A percentile compares a stretch with the other conserved stretches of the same genome.
Conservation (phyloP, 2,888 invertebrate genomes). For the Atethmia centrago region DNA sequence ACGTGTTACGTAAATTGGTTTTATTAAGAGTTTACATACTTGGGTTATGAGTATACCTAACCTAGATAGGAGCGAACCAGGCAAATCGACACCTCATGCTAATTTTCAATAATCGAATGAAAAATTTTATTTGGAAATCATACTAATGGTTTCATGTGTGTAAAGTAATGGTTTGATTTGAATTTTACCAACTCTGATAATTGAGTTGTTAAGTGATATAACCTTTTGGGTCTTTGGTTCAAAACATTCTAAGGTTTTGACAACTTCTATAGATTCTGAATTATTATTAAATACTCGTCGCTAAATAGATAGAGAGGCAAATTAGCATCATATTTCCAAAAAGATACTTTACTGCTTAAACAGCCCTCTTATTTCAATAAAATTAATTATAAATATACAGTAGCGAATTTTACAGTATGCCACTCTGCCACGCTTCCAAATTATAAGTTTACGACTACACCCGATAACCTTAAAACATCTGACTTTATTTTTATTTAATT, state of each 20-base stretch:
- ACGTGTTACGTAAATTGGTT: conserved; percentile 67
- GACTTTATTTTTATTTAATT: conserved; percentile 61
- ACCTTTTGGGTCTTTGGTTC: conserved; percentile 29
- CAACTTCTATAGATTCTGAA: not conserved
- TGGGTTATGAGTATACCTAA: conserved; percentile 45
- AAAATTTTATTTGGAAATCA: conserved; percentile 57
- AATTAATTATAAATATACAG: conserved; percentile 56
- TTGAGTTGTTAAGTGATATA: conserved; percentile 56
- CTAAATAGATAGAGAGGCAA: not conserved
- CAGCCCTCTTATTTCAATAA: conserved; percentile 33
- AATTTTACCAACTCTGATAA: conserved; percentile 46
- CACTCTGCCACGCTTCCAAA: conserved; percentile 48
- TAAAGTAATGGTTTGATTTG: conserved; percentile 48
- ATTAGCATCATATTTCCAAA: conserved; percentile 25
- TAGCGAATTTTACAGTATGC: conserved; percentile 62
- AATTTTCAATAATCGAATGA: conserved; percentile 60
- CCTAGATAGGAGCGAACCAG: conserved; percentile 46
- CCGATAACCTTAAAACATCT: conserved; percentile 62
- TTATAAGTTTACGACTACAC: conserved; percentile 60
- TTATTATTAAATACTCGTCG: conserved; percentile 7
- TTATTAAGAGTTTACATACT: conserved; percentile 60
- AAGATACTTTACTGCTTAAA: conserved; percentile 3
- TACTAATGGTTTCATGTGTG: conserved; percentile 52
- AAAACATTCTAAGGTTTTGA: conserved; percentile 2
- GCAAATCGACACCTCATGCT: conserved; percentile 58